Base-by-base conservation (phyloP, 1,140 invertebrate species). In the Drosophila teissieri region DNA sequence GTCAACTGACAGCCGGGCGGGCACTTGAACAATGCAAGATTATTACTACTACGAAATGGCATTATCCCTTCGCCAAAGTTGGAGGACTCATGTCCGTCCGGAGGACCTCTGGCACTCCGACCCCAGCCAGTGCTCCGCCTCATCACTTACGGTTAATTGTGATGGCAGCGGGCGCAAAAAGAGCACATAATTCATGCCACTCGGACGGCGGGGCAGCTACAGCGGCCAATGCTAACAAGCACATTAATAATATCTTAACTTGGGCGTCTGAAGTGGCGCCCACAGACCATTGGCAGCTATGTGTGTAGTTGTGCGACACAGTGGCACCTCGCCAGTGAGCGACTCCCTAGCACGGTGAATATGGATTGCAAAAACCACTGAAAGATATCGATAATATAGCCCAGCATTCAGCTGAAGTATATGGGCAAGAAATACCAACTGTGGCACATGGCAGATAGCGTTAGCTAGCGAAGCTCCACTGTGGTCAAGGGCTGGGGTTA, bases 221-320 rank as follows among this genome's bases (percentile, higher is more conserved):
- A 52, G 52, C 63, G 37, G 49, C 37, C 63, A 70, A 48, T 70
- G 65, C 83, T 88, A 88, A 86, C 82, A 88, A 86, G 82, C 75
- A 64, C 83, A 86, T 86, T 88, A 82, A 86, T 86, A 86, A 88
- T 86, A 86, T 83, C 83, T 82, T 75, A 75, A 73, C 51, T 64
- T 56, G 78, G 75, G 65, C 83, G 58, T 58, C 36, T 68, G 74
- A 64, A 82, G 62, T 68, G 83, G 52, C 74, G 56, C 49, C 64
- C 78, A 62, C 63, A 51, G 73, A 68, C 52, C 62, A 57, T 44
- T 56, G 55, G 42, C 49, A 69, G 44, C 14, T 44, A 17, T 51
- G 10, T 22, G 12, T 34, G 36, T 45, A 34, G 40, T 51, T 17
- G 34, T 22, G 14, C 8, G 34, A 10, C 22, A 68, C 40, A 69